Conservation (phyloP, 2,797 vertebrate species). For the Tadarida brasiliensis region DNA sequence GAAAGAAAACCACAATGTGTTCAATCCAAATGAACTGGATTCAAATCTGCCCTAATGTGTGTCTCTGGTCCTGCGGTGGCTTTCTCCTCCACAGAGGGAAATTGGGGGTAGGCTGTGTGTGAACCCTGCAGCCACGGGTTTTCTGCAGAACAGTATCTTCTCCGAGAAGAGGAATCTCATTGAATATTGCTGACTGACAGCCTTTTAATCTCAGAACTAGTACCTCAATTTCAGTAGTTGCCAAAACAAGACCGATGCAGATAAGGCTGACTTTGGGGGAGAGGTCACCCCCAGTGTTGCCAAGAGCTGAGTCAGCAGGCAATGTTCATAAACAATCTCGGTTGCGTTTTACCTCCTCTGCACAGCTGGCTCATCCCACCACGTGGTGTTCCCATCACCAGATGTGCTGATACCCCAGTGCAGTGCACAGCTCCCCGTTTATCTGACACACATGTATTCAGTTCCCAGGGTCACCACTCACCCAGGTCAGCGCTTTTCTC, state of each 20-base stretch:
- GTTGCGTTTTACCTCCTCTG: conserved; percentile 22
- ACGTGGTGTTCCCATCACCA: background rate
- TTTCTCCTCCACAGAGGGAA: background rate
- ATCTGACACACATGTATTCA: conserved; percentile 58
- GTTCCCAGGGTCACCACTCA: conserved; percentile 72
- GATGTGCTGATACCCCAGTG: conserved; percentile 69
- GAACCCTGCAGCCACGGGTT: background rate
- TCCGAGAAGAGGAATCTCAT: background rate
- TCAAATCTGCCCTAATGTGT: background rate
- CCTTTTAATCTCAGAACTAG: background rate
- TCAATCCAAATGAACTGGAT: background rate
- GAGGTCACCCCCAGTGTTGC: conserved; percentile 54
- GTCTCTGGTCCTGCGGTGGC: accelerated
- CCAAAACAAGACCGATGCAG: conserved; percentile 63
- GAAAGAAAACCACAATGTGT: background rate
- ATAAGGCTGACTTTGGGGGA: conserved; percentile 8
- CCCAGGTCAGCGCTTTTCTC: conserved; percentile 75
- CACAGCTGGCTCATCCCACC: conserved; percentile 76
- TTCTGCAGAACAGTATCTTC: background rate
- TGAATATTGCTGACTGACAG: background rate
- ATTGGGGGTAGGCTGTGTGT: background rate
- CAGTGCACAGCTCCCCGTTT: background rate
- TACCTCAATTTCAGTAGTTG: background rate
- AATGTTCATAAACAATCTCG: conserved; percentile 33
- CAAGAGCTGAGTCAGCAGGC: conserved; percentile 76